Evolutionary conservation across 2,113 vertebrate genomes (phyloP).

Genomic region (Peucedramus taeniatus): DNA sequence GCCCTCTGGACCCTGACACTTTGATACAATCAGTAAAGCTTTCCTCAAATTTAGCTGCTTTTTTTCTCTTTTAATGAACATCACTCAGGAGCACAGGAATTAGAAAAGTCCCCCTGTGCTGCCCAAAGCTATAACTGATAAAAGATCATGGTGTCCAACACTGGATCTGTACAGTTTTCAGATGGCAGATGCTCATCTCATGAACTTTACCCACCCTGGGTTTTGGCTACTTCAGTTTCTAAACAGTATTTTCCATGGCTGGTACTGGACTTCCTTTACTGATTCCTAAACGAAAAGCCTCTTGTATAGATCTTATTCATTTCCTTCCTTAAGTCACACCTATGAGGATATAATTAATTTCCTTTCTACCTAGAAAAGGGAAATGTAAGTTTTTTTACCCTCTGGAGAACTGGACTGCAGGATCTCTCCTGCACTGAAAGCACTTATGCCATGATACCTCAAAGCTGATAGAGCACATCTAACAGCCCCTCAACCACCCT

Average conservation of each 20-base stretch:
- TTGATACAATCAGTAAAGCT: not conserved
- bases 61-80: not conserved
- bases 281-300: not conserved
- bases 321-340: not conserved
- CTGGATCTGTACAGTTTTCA: not conserved
- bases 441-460: rapidly evolving
- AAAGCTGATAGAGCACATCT: not conserved
- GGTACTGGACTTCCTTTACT: not conserved
- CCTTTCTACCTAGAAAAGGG: not conserved
- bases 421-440: not conserved
- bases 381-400: not conserved
- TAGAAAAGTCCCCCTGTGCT: not conserved
- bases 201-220: not conserved
- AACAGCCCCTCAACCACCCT: not conserved
- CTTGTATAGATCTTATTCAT: not conserved
- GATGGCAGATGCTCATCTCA: not conserved
- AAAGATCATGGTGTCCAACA: not conserved
- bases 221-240: not conserved
- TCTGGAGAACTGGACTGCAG: not conserved
- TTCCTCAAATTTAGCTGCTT: not conserved
- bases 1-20: not conserved
- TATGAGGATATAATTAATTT: not conserved
- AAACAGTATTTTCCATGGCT: not conserved
- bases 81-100: not conserved
- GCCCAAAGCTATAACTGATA: not conserved